phyloP scores from a whole-genome alignment of 2,888 invertebrate species.

The Latrodectus elegans region DNA sequence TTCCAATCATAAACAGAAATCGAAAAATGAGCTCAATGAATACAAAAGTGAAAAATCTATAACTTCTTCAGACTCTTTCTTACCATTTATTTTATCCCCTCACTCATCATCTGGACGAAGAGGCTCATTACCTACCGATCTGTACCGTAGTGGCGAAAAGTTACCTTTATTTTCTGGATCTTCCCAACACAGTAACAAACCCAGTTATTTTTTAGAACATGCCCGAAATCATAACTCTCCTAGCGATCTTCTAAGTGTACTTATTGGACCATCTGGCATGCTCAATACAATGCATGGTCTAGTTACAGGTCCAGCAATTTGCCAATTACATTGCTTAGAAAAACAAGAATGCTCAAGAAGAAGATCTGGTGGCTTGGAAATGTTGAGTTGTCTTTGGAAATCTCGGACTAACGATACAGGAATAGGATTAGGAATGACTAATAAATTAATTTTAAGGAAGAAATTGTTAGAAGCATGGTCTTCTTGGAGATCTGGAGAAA shows the following conservation, averaged over 20 bases:
- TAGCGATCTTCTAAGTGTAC: conserved; percentile 67
- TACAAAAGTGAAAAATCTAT: conserved; percentile 11
- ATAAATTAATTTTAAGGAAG: conserved; percentile 44
- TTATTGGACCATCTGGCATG: conserved; percentile 66
- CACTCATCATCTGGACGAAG: conserved; percentile 51
- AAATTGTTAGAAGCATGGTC: conserved; percentile 56
- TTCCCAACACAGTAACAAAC: conserved; percentile 20
- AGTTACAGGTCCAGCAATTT: conserved; percentile 37
- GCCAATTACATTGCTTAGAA: conserved; percentile 20
- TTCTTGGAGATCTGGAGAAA: conserved; percentile 54
- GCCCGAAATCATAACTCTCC: conserved; percentile 48
- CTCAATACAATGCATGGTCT: conserved; percentile 63
- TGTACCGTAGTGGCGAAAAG: conserved; percentile 33
- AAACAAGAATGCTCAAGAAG: conserved; percentile 56
- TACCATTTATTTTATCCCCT: conserved; percentile 29
- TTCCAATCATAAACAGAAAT: conserved; percentile 26
- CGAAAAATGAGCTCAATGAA: background rate
- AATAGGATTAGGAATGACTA: conserved; percentile 36
- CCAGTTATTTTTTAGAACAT: conserved; percentile 37
- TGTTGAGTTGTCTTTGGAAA: conserved; percentile 65
- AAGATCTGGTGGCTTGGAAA: conserved; percentile 66
- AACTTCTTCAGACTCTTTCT: conserved; percentile 49
- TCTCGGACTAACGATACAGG: conserved; percentile 50
- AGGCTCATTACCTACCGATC: conserved; percentile 63
- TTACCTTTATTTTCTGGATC: conserved; percentile 21